Evolutionary conservation across 2,888 invertebrate species (phyloP), one percentile per base, ranked within the genome.

Genomic region (Synergus itoensis): DNA sequence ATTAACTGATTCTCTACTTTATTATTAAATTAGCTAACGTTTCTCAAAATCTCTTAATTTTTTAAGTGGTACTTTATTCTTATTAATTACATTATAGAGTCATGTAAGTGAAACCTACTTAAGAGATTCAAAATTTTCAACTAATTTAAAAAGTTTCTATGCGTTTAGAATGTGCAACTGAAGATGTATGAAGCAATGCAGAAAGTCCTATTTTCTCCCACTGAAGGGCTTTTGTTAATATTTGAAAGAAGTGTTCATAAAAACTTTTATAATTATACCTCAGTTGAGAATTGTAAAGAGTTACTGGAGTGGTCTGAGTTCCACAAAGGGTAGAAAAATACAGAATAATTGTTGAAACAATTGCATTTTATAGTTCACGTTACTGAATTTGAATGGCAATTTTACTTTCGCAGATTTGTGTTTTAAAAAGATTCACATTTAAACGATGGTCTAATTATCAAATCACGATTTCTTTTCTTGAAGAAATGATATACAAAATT

Each of bases 141-240:
- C 40, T 14, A 14, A 14, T 69, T 28, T 36, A 36, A 36, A 53
- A 48, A 48, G 9, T 69, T 69, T 69, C 48, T 28, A 21, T 69
- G 36, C 21, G 28, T 28, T 48, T 9, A 45, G 28, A 69, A 69
- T 73, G 16, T 53, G n/a, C 28, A 69, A 69, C 28, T 48, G 69
- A 69, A 73, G 48, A 48, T 73, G 21, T 48, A 73, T 73, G 28
- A 73, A 69, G 8, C 67, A 8, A 18, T 21, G 67, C 45, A 69
- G 28, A 69, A 73, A 8, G 11, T 36, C 16, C 28, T 36, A 36
- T 73, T 73, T 73, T 48, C 69, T 36, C 2, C 5, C 28, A 48
- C 28, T 48, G 21, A 45, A 28, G n/a, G 48, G 48, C 48, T 73
- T 73, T 53, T 73, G 45, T 73, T 48, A 53, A 53, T 53, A 48